Conservation (phyloP, 2,888 invertebrate species). For the Patella ulyssiponensis region DNA sequence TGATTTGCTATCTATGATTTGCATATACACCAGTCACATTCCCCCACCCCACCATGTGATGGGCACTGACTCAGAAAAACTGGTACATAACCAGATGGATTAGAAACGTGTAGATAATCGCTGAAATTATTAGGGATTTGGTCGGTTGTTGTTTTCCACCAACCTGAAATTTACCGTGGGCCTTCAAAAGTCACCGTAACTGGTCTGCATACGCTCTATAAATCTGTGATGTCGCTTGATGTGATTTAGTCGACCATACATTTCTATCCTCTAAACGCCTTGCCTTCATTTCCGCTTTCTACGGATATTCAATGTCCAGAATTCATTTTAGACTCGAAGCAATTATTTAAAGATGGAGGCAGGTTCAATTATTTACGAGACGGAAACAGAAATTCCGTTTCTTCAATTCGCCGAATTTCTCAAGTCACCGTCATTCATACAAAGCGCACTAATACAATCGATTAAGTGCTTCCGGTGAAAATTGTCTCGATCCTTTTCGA, state of each 20-base stretch:
- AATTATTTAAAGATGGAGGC: conserved; percentile 8
- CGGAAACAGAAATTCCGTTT: conserved; percentile 7
- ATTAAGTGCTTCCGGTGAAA: conserved; percentile 12
- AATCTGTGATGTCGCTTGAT: not conserved
- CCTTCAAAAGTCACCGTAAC: too few species aligned
- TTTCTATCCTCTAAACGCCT: conserved; percentile 1
- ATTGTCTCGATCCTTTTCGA: conserved; percentile 8
- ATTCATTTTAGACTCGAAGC: conserved; percentile 10
- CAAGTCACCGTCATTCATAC: conserved; percentile 5
- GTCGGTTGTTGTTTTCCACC: too few species aligned
- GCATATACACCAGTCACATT: too few species aligned
- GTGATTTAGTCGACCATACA: conserved; percentile 1
- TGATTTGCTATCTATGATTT: too few species aligned
- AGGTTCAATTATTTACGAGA: conserved; percentile 7
- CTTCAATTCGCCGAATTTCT: conserved; percentile 1
- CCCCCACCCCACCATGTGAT: too few species aligned
- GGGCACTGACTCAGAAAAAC: too few species aligned
- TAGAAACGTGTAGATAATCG: too few species aligned
- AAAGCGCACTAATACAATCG: conserved; percentile 7
- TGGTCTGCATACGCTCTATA: too few species aligned
- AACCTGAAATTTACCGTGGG: too few species aligned
- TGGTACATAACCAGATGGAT: too few species aligned
- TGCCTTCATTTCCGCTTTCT: conserved; percentile 5
- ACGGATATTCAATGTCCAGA: conserved; percentile 2
- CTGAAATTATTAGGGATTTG: too few species aligned